These are phyloP conservation scores for Cataglyphis cursor DNA, from an alignment of 2,888 invertebrate genomes.

Conservation along the genomic window DNA sequence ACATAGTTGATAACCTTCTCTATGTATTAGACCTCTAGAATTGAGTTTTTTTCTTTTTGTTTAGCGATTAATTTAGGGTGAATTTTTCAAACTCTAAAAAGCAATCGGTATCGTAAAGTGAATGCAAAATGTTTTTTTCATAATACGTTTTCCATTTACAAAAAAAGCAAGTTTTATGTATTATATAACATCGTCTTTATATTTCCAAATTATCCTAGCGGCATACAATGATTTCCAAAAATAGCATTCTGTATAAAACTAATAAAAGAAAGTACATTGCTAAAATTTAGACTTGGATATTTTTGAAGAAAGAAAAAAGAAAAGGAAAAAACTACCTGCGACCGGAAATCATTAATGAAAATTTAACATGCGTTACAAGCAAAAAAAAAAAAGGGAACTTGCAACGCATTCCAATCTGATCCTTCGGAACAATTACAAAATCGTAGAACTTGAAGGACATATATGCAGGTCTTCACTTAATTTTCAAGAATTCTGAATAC, in stretches of 20 bases:
- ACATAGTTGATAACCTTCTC: conserved; percentile 57
- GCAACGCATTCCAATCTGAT: not conserved
- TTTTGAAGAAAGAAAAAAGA: not conserved
- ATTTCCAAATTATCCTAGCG: not conserved
- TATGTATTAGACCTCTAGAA: not conserved
- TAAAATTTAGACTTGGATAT: not conserved
- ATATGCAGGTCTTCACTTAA: too few relatives aligned
- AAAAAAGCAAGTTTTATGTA: not conserved
- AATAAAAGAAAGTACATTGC: not conserved
- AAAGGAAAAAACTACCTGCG: not conserved
- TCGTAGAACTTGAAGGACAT: not conserved
- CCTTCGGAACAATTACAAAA: not conserved
- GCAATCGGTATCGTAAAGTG: not conserved
- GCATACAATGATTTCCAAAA: not conserved
- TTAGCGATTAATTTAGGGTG: not conserved
- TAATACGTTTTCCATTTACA: not conserved
- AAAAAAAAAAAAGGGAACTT: not conserved
- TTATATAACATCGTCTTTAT: not conserved
- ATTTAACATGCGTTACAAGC: not conserved
- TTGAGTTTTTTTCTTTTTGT: not conserved
- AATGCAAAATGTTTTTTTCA: not conserved
- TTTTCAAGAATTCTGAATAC: too few relatives aligned
- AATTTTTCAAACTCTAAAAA: not conserved
- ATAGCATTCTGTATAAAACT: not conserved
- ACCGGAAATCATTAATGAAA: not conserved